Base-by-base conservation (phyloP, 2,888 invertebrate species). In the Drosophila neonasuta region DNA sequence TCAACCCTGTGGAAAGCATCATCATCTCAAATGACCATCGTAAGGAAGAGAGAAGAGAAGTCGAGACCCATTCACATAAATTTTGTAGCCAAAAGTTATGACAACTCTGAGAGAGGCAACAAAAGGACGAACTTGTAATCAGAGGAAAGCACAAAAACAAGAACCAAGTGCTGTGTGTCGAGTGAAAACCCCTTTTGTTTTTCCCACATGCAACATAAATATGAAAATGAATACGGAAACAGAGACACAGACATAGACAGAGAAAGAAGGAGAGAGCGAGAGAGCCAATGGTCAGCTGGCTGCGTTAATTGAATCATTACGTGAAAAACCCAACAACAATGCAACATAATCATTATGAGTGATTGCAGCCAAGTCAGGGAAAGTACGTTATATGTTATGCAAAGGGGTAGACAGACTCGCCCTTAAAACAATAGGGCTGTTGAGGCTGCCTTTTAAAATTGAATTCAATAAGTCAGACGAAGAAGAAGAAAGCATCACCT, bases 301-400 rank as follows among this genome's bases (percentile, higher is more conserved):
- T 70, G 73, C 74, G 78, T 80, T 87, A 88, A 88, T 88, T 88
- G 85, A 88, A 87, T 88, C 87, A 87, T 87, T 86, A 68, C 50
- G 41, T 52, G 58, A 62, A 32, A 45, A 62, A 71, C 61, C 68
- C 70, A 64, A 55, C 68, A 76, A 86, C 86, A 86, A 83, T 86
- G 82, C 77, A 73, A 63, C 79, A 86, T 76, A 83, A 86, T 83
- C 83, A 83, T 83, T 86, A 74, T 77, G 83, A 82, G 80, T 82
- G 81, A 82, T 82, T 80, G 85, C 67, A 61, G 62, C 30, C 49
- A 45, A 50, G 29, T 20, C 13, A 24, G 11, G 29, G 2, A 30
- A 20, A 13, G 32, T 2, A 8, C 1, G 11, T 36, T 36, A 32
- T 9, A 30, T 10, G 9, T 9, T 17, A 9, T 29, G 13, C 30